Conservation (phyloP, 2,113 vertebrate genomes). For the Mesoclemmys tuberculata region DNA sequence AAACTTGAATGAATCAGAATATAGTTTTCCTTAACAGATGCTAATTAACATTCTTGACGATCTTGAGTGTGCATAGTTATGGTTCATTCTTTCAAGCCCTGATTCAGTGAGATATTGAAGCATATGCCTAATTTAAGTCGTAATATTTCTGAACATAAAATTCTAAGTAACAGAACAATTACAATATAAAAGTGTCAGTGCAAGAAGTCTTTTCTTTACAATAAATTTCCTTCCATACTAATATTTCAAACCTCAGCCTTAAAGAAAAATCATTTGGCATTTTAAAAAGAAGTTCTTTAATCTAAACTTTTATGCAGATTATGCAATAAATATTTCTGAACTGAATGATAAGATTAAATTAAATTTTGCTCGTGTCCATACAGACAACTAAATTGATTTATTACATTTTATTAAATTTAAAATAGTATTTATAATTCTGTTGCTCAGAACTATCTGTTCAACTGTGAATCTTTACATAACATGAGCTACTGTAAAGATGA, state of each 20-base stretch:
- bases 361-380: not conserved
- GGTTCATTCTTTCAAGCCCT: not conserved
- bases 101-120: not conserved
- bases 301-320: not conserved
- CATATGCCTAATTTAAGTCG: not conserved
- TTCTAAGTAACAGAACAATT: not conserved
- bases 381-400: not conserved
- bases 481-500: not conserved
- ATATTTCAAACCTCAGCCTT: not conserved
- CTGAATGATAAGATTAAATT: not conserved
- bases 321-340: not conserved
- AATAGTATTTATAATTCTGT: not conserved
- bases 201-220: not conserved
- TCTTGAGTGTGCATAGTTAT: not conserved
- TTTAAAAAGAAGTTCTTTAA: not conserved
- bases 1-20: not conserved
- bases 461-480: not conserved
- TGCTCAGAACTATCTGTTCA: not conserved
- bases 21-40: not conserved
- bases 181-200: not conserved
- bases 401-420: not conserved
- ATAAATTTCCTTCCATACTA: not conserved
- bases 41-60: not conserved
- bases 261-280: not conserved
- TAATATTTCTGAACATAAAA: not conserved